Percentiles rank a stretch among this genome's conserved stretches.
Evolutionary conservation across 2,888 invertebrate genomes (phyloP).

Genomic region (Cosmorhoe ocellata): DNA sequence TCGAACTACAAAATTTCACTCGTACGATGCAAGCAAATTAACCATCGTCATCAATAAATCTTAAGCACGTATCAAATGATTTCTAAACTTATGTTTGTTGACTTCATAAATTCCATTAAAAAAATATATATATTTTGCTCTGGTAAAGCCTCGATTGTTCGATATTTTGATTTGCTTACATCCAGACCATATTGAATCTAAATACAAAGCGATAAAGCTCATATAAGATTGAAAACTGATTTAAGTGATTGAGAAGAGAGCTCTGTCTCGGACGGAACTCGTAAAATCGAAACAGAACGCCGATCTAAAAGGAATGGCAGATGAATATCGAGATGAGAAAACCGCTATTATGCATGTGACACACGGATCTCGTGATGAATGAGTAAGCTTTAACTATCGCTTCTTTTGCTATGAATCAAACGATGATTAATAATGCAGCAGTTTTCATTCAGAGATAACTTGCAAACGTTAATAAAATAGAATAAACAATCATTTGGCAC

Average conservation of each 20-base stretch:
- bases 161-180: background rate
- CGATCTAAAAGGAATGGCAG: constrained; percentile 69
- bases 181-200: background rate
- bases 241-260: constrained; percentile 3
- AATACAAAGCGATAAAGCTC: background rate
- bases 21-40: background rate
- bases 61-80: background rate
- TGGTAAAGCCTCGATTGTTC: background rate
- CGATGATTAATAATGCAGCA: background rate
- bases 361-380: constrained; percentile 38
- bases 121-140: background rate
- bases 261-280: constrained; percentile 59
- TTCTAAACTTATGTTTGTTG: background rate
- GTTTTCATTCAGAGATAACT: constrained; percentile 2
- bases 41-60: background rate
- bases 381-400: constrained; percentile 23
- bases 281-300: constrained; percentile 74
- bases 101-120: background rate
- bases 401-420: constrained; percentile 12
- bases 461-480: too few relatives aligned
- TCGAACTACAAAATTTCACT: constrained; percentile 9
- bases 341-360: constrained; percentile 62
- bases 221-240: background rate
- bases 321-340: constrained; percentile 75
- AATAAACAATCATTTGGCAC: too few relatives aligned